These are phyloP conservation scores for Acanthosepion pharaonis DNA, from an alignment of 2,888 invertebrate genomes.

Conservation along the genomic window DNA sequence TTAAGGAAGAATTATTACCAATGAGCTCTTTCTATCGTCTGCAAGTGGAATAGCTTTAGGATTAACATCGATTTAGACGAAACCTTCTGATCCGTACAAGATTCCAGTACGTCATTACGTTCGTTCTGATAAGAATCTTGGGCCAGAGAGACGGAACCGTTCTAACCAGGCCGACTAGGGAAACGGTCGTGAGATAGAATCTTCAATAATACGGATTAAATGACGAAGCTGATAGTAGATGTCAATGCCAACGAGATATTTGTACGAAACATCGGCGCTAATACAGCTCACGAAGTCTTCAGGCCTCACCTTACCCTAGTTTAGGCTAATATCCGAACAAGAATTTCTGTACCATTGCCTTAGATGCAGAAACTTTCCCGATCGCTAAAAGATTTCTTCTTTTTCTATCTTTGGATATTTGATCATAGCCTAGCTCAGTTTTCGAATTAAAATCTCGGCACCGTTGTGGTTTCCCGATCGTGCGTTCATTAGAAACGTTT, in stretches of 20 bases:
- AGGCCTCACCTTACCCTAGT: background rate
- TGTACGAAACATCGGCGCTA: background rate
- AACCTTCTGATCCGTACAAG: slow-evolving; percentile 33
- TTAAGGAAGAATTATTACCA: background rate
- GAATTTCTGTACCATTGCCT: too few relatives aligned
- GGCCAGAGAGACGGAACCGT: background rate
- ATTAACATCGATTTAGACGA: slow-evolving; percentile 33
- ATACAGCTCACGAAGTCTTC: background rate
- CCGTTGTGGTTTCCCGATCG: too few relatives aligned
- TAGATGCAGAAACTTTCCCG: too few relatives aligned
- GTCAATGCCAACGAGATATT: background rate
- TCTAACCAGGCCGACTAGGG: background rate
- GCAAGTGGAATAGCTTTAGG: background rate
- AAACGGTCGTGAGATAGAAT: background rate
- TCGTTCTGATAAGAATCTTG: background rate
- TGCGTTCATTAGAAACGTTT: too few relatives aligned
- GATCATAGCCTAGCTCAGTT: too few relatives aligned
- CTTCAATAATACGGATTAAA: slow-evolving; percentile 4
- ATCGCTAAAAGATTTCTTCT: too few relatives aligned
- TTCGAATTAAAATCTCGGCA: too few relatives aligned
- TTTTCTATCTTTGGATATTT: too few relatives aligned
- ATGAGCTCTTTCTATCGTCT: background rate
- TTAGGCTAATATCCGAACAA: background rate
- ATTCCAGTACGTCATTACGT: background rate
- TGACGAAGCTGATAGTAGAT: slow-evolving; percentile 17